Percentiles rank a stretch among this genome's conserved stretches.
These are phyloP conservation scores for Belgica antarctica DNA, from an alignment of 2,888 invertebrate species.

Conservation along the genomic window DNA sequence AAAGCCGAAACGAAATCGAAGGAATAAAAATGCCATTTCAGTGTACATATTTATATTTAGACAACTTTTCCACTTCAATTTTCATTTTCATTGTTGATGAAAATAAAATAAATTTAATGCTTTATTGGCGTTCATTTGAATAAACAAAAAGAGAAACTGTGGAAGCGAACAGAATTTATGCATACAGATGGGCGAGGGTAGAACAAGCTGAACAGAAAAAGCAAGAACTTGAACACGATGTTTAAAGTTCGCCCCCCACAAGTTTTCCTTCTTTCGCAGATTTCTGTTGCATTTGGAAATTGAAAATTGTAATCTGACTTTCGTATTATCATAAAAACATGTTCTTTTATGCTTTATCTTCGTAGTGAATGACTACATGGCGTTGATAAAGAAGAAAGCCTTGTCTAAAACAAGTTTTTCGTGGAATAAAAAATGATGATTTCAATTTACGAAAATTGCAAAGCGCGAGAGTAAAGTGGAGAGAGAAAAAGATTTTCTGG, in stretches of 20 bases:
- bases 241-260: slow-evolving; percentile 9
- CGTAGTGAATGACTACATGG: not conserved
- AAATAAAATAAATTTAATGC: slow-evolving; percentile 38
- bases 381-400: not conserved
- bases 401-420: slow-evolving; percentile 5
- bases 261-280: not conserved
- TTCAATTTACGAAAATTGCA: slow-evolving; percentile 28
- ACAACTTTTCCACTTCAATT: slow-evolving; percentile 30
- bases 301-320: slow-evolving; percentile 6
- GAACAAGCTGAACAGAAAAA: not conserved
- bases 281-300: slow-evolving; percentile 15
- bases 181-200: not conserved
- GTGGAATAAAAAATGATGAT: not conserved
- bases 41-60: slow-evolving; percentile 16
- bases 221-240: not conserved
- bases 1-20: not conserved
- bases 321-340: not conserved
- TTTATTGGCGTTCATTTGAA: slow-evolving; percentile 37
- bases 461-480: not conserved
- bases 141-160: slow-evolving; percentile 14
- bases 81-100: slow-evolving; percentile 27
- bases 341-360: slow-evolving; percentile 28
- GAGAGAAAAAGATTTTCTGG: not conserved
- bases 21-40: not conserved
- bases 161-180: not conserved